A percentile compares a stretch with the other conserved stretches of the same genome.
Conservation (phyloP, 2,797 vertebrate genomes). For the Pipistrellus pygmaeus region DNA sequence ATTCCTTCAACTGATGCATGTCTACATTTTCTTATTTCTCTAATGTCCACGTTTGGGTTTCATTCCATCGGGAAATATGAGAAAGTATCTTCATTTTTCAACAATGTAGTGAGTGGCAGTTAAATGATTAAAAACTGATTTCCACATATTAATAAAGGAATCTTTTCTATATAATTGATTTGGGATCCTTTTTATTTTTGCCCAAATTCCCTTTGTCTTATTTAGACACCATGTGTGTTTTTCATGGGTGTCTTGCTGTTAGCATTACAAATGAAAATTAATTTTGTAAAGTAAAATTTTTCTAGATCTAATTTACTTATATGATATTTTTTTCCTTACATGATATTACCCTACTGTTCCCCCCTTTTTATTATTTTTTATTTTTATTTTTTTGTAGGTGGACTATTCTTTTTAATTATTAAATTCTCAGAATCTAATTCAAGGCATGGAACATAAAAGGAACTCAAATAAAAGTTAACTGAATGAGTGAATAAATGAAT, state of each 20-base stretch:
- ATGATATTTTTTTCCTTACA: too few relatives aligned
- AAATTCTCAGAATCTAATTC: neutral
- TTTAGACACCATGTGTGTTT: too few relatives aligned
- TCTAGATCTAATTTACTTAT: too few relatives aligned
- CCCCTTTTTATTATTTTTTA: too few relatives aligned
- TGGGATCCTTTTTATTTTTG: too few relatives aligned
- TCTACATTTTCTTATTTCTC: conserved; percentile 53
- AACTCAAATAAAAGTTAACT: conserved; percentile 45
- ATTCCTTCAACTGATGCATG: neutral
- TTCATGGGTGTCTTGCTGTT: too few relatives aligned
- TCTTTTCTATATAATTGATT: too few relatives aligned
- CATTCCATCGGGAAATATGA: neutral
- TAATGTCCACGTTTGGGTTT: conserved; percentile 18
- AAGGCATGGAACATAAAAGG: neutral
- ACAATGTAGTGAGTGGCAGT: neutral
- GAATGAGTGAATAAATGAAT: neutral
- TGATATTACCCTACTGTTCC: too few relatives aligned
- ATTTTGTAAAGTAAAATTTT: too few relatives aligned
- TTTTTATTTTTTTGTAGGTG: too few relatives aligned
- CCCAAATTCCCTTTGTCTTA: too few relatives aligned
- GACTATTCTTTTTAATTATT: conserved; percentile 64
- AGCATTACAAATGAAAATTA: too few relatives aligned
- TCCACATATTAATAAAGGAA: neutral
- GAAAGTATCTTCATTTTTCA: conserved; percentile 27
- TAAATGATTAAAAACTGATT: conserved; percentile 49